Evolutionary conservation across 2,797 vertebrate species (phyloP), one percentile per base, ranked within the genome.

Genomic region (Acestrorhynchus altus): DNA sequence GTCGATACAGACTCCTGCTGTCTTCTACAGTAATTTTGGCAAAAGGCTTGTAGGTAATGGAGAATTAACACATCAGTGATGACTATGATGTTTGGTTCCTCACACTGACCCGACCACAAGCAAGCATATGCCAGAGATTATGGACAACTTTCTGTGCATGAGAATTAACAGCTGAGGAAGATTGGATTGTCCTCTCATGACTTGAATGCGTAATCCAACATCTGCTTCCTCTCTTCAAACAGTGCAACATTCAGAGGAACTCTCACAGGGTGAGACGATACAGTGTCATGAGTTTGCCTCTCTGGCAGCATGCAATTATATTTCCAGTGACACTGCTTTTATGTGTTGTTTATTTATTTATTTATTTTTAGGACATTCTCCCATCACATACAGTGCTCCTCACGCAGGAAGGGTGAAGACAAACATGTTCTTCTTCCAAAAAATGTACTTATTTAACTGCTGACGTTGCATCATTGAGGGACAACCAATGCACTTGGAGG

Each of bases 141-240:
- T 69, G 66, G 26, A 7, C 31, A 69, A 39, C 16, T 35, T 51
- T 69, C 66, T 52, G 26, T 69, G 16, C 44, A 2, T 47, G 46
- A 47, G 60, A 69, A 39, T 51, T 35, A 52, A 52, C 47, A 52
- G 39, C 26, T 46, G 40, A 44, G 42, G 46, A 24, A 16, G 40
- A 69, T 52, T 39, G 52, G 24, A 2, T 26, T 20, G 9, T 35
- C 16, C 44, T 26, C 66, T 28, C 9, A 56, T 66, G 24, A 57
- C 39, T 68, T 68, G n/a, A 67, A 49, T 49, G 24, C 18, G 15
- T 20, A 69, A 52, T 35, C 66, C 26, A 20, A 52, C 46, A 68
- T 51, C 61, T 65, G 63, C 7, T 52, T 54, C 49, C 28, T 54
- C 18, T 69, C 31, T 31, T 52, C 47, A 52, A 35, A 69, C 9